phyloP scores from a whole-genome alignment of 2,888 invertebrate species.

The Thecocarcelia acutangulata region DNA sequence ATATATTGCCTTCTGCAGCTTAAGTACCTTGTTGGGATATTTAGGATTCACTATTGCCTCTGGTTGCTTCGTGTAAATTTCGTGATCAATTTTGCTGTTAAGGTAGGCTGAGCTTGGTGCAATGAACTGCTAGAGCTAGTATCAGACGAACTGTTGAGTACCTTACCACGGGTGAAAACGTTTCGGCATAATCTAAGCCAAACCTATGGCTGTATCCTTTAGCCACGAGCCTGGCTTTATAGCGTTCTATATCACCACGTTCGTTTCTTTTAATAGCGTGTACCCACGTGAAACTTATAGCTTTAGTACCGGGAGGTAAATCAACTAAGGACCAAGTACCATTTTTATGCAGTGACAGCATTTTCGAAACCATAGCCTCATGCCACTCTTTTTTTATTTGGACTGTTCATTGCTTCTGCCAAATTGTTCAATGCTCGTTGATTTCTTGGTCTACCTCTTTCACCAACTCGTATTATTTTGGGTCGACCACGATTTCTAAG shows the following conservation, averaged over 20 bases:
- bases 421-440: not conserved
- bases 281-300: no score
- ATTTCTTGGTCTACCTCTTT: not conserved
- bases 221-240: not conserved
- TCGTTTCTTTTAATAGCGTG: not conserved
- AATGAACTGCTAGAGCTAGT: slow-evolving; percentile 51
- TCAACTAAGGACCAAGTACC: not conserved
- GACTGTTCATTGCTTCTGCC: not conserved
- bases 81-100: slow-evolving; percentile 1
- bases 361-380: not conserved
- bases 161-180: not conserved
- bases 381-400: not conserved
- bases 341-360: not conserved
- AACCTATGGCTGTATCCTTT: not conserved
- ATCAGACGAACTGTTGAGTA: slow-evolving; percentile 52
- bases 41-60: not conserved
- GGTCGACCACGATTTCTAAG: not conserved
- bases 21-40: slow-evolving; percentile 10
- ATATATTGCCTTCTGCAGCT: slow-evolving; percentile 61
- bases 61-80: slow-evolving; percentile 48
- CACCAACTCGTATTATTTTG: not conserved
- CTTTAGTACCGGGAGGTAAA: no score
- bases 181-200: not conserved
- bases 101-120: slow-evolving; percentile 61
- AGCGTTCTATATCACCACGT: not conserved